phyloP scores from a whole-genome alignment of 2,797 vertebrate species.

The Manis pentadactyla region DNA sequence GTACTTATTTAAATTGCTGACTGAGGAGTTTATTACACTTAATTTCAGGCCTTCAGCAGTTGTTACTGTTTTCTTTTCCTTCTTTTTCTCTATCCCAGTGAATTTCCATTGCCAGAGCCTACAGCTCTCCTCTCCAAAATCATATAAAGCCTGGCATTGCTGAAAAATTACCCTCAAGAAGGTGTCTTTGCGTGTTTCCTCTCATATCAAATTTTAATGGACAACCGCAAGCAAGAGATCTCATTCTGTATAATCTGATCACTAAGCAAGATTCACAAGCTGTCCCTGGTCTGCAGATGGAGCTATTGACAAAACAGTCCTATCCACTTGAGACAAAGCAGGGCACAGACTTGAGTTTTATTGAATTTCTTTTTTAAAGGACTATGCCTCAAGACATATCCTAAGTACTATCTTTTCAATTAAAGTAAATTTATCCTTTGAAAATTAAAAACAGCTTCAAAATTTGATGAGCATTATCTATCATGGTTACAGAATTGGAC shows the following conservation, averaged over 20 bases:
- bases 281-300: slow-evolving; percentile 87
- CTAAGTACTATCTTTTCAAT: slow-evolving; percentile 40
- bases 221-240: slow-evolving; percentile 73
- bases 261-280: slow-evolving; percentile 67
- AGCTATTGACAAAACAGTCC: slow-evolving; percentile 87
- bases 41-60: slow-evolving; percentile 78
- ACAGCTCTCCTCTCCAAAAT: slow-evolving; percentile 83
- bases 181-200: slow-evolving; percentile 80
- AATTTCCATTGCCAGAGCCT: slow-evolving; percentile 83
- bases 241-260: slow-evolving; percentile 50
- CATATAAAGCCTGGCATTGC: slow-evolving; percentile 83
- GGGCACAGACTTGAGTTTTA: background rate
- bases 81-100: slow-evolving; percentile 56
- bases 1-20: slow-evolving; percentile 82
- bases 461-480: slow-evolving; percentile 29
- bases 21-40: slow-evolving; percentile 78
- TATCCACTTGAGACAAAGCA: slow-evolving; percentile 35
- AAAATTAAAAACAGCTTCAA: slow-evolving; percentile 57
- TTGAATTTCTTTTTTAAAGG: background rate
- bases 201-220: slow-evolving; percentile 84
- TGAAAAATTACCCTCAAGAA: slow-evolving; percentile 83
- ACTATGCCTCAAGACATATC: background rate
- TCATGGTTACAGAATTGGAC: background rate
- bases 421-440: slow-evolving; percentile 43
- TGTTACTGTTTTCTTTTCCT: slow-evolving; percentile 57